Evolutionary conservation across 2,113 vertebrate genomes (phyloP), one percentile per base, ranked within the genome.

Genomic region (Bambusicola thoracicus): DNA sequence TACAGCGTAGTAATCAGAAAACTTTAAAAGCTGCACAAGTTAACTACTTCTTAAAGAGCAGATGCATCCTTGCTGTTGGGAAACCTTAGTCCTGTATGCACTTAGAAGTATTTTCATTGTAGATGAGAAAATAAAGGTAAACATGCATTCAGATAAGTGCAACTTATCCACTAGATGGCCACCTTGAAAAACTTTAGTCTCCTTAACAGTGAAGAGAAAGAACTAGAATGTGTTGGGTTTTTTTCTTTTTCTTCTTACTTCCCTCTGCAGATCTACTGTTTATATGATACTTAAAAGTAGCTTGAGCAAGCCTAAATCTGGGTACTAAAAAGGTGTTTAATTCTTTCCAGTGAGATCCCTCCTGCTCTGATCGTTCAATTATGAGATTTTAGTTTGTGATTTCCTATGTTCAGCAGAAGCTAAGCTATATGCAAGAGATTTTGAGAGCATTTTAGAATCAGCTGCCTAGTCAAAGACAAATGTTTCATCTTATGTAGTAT

Each of bases 161-260:
- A 40, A 75, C 4, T 72, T 90, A 38, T 24, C 93, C 96, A 95
- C 95, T 95, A 97, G 97, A 89, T 94, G 95, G 93, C 95, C 88
- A 91, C 66, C 87, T 94, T 84, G 82, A 76, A 85, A 95, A 92
- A 41, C 56, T 21, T 78, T 18, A 65, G 9, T 41, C 8, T 58
- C 29, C 16, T 43, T 59, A 36, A 10, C 8, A 3, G 8, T 27
- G 16, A 48, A 61, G 62, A 40, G 32, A 72, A 72, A 66, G 40
- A 12, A 75, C 0, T 1, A 58, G 46, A 76, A 70, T 41, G 5
- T 46, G 8, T 46, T 49, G 11, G 19, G 6, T 20, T 22, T 8
- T 24, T 8, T 15, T 72, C 34, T 29, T 38, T 36, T 43, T 19
- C 34, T 30, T 11, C 3, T 16, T 24, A 18, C 9, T 21, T 11